Conservation (phyloP, 2,113 vertebrate genomes). For the Apteryx owenii region DNA sequence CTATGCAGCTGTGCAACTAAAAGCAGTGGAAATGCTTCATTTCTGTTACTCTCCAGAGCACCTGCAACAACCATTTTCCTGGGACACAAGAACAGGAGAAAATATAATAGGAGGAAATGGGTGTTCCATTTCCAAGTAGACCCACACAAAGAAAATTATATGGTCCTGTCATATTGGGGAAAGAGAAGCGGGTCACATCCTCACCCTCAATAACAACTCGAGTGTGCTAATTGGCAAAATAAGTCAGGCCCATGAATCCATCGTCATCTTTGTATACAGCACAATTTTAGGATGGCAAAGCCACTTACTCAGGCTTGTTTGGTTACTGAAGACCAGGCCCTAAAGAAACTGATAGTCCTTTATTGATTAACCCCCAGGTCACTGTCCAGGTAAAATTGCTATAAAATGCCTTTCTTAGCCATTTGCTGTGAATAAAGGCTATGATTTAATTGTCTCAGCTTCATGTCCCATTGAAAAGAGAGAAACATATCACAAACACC, state of each 20-base stretch:
- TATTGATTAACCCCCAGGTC: slow-evolving; percentile 4
- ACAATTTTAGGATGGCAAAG: not conserved
- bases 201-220: not conserved
- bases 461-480: not conserved
- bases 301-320: not conserved
- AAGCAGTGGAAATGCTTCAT: not conserved
- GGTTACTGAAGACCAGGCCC: not conserved
- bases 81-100: not conserved
- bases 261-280: not conserved
- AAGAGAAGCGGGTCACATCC: not conserved
- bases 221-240: not conserved
- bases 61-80: not conserved
- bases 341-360: not conserved
- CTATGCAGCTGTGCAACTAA: not conserved
- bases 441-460: not conserved
- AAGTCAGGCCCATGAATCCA: not conserved
- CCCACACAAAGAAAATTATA: not conserved
- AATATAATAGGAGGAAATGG: not conserved
- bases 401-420: not conserved
- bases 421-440: not conserved
- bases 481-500: not conserved
- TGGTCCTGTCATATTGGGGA: not conserved
- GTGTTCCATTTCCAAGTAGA: not conserved
- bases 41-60: not conserved
- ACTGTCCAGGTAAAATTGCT: not conserved